Percentiles rank a stretch among this genome's conserved stretches.
These are phyloP conservation scores for Brienomyrus longianalis DNA, from an alignment of 2,113 vertebrate genomes.

Conservation along the genomic window DNA sequence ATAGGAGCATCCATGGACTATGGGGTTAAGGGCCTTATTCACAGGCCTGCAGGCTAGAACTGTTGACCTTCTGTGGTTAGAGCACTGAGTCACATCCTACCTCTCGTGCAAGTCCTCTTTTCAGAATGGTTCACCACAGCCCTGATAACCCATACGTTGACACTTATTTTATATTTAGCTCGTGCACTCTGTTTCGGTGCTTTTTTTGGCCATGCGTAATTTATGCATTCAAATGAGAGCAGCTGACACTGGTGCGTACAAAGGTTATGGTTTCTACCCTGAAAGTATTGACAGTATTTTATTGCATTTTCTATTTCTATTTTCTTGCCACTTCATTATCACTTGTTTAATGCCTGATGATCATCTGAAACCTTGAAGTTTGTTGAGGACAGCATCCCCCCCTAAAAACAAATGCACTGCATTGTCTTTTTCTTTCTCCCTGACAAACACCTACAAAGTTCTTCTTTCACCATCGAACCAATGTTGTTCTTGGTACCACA, in stretches of 20 bases:
- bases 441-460: background rate
- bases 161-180: background rate
- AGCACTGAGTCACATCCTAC: background rate
- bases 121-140: background rate
- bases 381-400: background rate
- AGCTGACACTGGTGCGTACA: background rate
- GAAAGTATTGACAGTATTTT: background rate
- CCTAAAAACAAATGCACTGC: background rate
- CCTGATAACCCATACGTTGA: background rate
- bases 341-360: background rate
- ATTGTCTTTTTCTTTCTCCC: background rate
- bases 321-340: background rate
- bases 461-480: too few species aligned
- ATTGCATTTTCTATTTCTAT: background rate
- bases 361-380: too few species aligned
- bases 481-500: background rate
- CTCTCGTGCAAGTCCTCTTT: background rate
- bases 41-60: too few species aligned
- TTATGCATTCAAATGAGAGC: background rate
- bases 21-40: too few species aligned
- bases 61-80: too few species aligned
- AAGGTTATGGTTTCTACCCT: background rate
- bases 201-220: background rate
- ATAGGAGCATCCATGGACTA: too few species aligned
- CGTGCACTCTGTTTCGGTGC: background rate